Evolutionary conservation across 2,113 vertebrate genomes (phyloP).

Genomic region (Hiodon tergisus): DNA sequence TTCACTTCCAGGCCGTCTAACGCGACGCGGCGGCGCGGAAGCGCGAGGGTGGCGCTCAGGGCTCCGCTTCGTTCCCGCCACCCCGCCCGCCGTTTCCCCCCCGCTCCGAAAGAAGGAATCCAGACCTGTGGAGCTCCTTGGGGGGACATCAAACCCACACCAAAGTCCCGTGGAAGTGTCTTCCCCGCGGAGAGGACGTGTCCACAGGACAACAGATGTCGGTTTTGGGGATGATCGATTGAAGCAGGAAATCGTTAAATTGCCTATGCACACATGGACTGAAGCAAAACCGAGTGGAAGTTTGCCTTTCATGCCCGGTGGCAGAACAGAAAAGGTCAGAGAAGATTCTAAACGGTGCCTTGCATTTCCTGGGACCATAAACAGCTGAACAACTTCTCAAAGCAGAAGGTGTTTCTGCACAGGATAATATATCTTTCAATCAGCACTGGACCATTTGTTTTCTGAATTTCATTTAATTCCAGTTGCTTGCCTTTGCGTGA

Average conservation of each 20-base stretch:
- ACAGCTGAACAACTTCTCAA: neutral
- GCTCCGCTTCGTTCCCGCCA: neutral
- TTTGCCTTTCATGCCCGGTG: slow-evolving; percentile 9
- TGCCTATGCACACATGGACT: slow-evolving; percentile 10
- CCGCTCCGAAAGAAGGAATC: no score
- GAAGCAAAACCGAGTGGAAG: slow-evolving; percentile 3
- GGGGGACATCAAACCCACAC: slow-evolving; percentile 5
- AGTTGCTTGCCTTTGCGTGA: neutral
- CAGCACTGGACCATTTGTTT: neutral
- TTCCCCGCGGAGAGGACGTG: neutral
- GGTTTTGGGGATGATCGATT: neutral
- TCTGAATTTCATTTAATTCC: neutral
- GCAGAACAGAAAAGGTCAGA: slow-evolving; percentile 17
- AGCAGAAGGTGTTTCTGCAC: neutral
- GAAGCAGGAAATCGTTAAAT: slow-evolving; percentile 26
- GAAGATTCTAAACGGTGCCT: slow-evolving; percentile 2
- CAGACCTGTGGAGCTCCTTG: slow-evolving; percentile 8
- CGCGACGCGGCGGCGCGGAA: slow-evolving; percentile 2
- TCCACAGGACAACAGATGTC: slow-evolving; percentile 6
- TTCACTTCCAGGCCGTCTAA: neutral
- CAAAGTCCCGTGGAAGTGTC: neutral
- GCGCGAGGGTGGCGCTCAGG: slow-evolving; percentile 13
- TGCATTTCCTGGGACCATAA: slow-evolving; percentile 2
- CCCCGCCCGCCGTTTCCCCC: no score
- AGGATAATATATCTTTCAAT: slow-evolving; percentile 3